These are phyloP conservation scores for Cinclus cinclus DNA, from an alignment of 2,113 vertebrate species.

Conservation along the genomic window DNA sequence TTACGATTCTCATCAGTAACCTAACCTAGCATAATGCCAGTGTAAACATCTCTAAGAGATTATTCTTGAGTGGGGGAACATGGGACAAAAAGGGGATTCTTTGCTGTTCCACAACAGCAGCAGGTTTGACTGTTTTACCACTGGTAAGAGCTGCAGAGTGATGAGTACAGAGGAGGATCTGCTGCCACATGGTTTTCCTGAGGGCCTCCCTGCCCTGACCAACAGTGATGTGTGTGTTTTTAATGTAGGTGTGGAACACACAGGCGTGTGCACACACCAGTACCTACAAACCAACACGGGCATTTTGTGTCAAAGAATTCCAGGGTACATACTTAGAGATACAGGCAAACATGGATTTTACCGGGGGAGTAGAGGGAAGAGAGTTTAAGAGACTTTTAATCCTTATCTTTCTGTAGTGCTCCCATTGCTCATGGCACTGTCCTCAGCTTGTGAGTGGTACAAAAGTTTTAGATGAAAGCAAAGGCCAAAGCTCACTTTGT, in stretches of 20 bases:
- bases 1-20: not conserved
- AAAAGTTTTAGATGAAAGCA: not conserved
- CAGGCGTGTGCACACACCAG: not conserved
- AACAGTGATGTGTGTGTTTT: not conserved
- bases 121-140: not conserved
- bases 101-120: not conserved
- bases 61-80: not conserved
- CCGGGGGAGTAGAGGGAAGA: not conserved
- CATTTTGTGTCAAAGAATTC: accelerated
- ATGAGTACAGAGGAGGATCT: not conserved
- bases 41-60: not conserved
- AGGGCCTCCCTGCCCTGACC: not conserved
- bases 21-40: not conserved
- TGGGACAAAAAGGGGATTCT: not conserved
- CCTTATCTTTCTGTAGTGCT: not conserved
- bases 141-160: not conserved
- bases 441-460: not conserved
- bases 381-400: not conserved
- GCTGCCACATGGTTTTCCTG: not conserved
- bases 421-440: not conserved
- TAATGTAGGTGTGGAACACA: not conserved
- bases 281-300: not conserved
- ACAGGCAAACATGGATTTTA: not conserved
- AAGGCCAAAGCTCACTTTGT: not conserved
- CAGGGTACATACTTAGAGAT: not conserved